Conservation (phyloP, 2,888 invertebrate genomes). For the Corythucha ciliata region DNA sequence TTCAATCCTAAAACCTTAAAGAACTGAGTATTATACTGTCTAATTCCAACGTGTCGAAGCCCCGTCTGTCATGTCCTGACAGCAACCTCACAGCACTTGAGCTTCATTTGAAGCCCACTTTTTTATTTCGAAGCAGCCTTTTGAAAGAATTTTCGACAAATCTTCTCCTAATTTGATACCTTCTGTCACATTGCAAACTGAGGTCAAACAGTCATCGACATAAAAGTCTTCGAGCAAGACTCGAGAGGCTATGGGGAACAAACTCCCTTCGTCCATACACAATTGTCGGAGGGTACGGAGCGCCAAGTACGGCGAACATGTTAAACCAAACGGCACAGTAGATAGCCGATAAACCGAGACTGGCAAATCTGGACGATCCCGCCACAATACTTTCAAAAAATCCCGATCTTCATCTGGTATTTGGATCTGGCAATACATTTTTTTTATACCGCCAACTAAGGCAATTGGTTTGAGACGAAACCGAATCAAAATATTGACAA, state of each 20-base stretch:
- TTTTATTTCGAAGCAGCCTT: slow-evolving; percentile 16
- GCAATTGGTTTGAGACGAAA: slow-evolving; percentile 5
- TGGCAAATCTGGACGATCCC: background rate
- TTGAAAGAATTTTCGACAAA: background rate
- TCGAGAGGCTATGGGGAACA: background rate
- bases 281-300: slow-evolving; percentile 3
- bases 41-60: too few species aligned
- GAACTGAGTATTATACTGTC: too few species aligned
- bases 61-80: too few species aligned
- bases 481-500: slow-evolving; percentile 1
- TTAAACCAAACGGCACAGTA: slow-evolving; percentile 12
- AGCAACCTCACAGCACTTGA: too few species aligned
- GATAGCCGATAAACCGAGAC: background rate
- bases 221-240: slow-evolving; percentile 2
- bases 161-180: background rate
- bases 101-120: slow-evolving; percentile 24
- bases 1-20: slow-evolving; percentile 30
- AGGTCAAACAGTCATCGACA: slow-evolving; percentile 8
- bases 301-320: slow-evolving; percentile 7
- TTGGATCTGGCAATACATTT: slow-evolving; percentile 11
- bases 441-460: background rate
- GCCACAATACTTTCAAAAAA: slow-evolving; percentile 6
- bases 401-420: background rate
- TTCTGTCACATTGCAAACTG: background rate
- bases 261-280: background rate